Percentiles rank a stretch among this genome's conserved stretches.
phyloP scores from a whole-genome alignment of 2,113 vertebrate species.

The Poicephalus gulielmi region DNA sequence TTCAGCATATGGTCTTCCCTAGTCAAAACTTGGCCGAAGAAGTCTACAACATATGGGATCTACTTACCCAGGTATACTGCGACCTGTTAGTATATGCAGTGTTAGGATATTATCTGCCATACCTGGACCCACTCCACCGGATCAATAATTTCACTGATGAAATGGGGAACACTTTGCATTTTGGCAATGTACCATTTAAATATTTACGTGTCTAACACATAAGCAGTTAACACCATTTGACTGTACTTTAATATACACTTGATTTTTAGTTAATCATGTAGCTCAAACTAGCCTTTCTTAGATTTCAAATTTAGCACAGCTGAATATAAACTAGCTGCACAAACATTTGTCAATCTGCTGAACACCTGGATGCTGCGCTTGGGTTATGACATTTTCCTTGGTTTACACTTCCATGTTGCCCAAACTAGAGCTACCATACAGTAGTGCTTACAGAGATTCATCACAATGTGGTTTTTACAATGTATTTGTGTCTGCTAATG shows the following conservation, averaged over 20 bases:
- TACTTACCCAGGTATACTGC: not conserved
- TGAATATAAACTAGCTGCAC: not conserved
- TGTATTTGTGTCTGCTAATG: not conserved
- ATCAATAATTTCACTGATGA: not conserved
- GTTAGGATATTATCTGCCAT: not conserved
- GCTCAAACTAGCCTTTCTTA: not conserved
- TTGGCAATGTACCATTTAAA: not conserved
- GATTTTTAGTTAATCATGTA: not conserved
- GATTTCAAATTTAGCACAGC: not conserved
- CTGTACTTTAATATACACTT: not conserved
- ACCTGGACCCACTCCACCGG: not conserved
- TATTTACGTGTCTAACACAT: not conserved
- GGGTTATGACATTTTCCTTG: not conserved
- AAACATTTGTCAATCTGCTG: not conserved
- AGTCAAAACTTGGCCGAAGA: not conserved
- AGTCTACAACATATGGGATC: not conserved
- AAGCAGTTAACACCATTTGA: not conserved
- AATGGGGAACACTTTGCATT: not conserved
- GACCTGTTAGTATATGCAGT: not conserved
- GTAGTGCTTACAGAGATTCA: not conserved
- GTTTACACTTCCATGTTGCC: not conserved
- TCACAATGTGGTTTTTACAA: not conserved
- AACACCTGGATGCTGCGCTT: not conserved
- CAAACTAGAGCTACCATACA: not conserved
- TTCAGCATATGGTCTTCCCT: not conserved